Base-by-base conservation (phyloP, 2,888 invertebrate genomes). In the Drosophila helvetica region DNA sequence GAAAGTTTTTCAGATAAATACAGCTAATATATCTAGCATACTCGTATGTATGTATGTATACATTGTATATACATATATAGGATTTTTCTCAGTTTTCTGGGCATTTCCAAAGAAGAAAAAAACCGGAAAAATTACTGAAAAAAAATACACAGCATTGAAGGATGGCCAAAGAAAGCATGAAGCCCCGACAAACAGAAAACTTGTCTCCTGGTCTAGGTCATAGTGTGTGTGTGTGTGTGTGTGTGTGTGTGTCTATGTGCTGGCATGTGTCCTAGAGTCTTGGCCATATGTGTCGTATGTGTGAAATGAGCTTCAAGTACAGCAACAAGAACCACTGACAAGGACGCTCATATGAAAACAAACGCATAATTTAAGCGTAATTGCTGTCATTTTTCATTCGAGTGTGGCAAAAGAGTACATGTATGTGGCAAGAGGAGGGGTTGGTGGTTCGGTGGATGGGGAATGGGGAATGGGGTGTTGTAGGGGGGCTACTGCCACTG, bases 351-450 rank as follows among this genome's bases (percentile, higher is more conserved):
- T 83, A 86, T 88, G 86, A 88, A 83, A 83, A 83, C 82, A 83
- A 85, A 83, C 79, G 88, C 89, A 90, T 89, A 89, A 89, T 89
- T 88, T 88, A 88, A 83, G 86, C 77, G 77, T 90, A 88, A 88
- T 88, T 88, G 86, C 89, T 86, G 90, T 79, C 79, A 90, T 88
- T 89, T 90, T 86, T 89, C 86, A 80, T 79, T 79, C 80, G 79
- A 84, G 76, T 79, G 77, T 69, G 59, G 56, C 63, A 62, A 47
- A 65, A 47, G 10, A 52, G 27, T 46, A n/a, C n/a, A n/a, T n/a
- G n/a, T n/a, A 9, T 52, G 10, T 2, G 27, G 9, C 15, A 43
- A 9, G n/a, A 10, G 25, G 5, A 19, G 2, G 46, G 18, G 12
- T 12, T 42, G 19, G 18, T 9, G 19, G 8, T 25, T 7, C 7